phyloP scores from a whole-genome alignment of 2,888 invertebrate genomes.

The Acleris holmiana region DNA sequence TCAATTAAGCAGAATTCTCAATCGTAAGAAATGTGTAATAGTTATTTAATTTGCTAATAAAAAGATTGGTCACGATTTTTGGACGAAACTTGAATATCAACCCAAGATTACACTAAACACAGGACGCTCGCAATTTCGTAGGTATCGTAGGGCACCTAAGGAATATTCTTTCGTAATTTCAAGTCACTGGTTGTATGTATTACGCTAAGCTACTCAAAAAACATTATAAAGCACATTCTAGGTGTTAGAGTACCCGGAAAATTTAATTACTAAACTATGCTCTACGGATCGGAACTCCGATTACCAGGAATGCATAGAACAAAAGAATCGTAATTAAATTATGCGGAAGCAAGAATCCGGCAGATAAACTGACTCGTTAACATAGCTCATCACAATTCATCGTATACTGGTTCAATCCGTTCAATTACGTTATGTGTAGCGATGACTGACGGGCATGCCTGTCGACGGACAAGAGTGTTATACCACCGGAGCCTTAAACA shows the following conservation, averaged over 20 bases:
- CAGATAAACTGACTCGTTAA: conserved; percentile 16
- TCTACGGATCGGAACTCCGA: conserved; percentile 16
- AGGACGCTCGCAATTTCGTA: too few species aligned
- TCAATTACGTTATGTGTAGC: conserved; percentile 5
- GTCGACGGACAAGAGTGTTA: too few species aligned
- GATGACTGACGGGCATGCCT: background rate
- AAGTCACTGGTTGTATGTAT: too few species aligned
- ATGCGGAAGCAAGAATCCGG: conserved; percentile 11
- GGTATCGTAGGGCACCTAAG: too few species aligned
- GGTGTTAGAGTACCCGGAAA: conserved; percentile 8
- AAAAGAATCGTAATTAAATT: conserved; percentile 22
- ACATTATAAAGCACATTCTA: too few species aligned
- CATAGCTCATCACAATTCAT: conserved; percentile 12
- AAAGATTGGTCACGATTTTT: too few species aligned
- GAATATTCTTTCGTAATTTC: too few species aligned
- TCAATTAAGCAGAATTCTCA: background rate
- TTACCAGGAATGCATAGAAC: conserved; percentile 23
- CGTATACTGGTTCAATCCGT: background rate
- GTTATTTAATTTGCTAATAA: too few species aligned
- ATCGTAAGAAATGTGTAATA: background rate
- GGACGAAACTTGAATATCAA: too few species aligned
- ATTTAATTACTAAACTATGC: background rate
- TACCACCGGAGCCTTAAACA: too few species aligned
- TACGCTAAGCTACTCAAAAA: too few species aligned
- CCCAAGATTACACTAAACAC: too few species aligned